Percentiles rank a stretch among this genome's conserved stretches.
These are phyloP conservation scores for Formicarius rufipectus DNA, from an alignment of 2,113 vertebrate genomes.

Conservation along the genomic window DNA sequence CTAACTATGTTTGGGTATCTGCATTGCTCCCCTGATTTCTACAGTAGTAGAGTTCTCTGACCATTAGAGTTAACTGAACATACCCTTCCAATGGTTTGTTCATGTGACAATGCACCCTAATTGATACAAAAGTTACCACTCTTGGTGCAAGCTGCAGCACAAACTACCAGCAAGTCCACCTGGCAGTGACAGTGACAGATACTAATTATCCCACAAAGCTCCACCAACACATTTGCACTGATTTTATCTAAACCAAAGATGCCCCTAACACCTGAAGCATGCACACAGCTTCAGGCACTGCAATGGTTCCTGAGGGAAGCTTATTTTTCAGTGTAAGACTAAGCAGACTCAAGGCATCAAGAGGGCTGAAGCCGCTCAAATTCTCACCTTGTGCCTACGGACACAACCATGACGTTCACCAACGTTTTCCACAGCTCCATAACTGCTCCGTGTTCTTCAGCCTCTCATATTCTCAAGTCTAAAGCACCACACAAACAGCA, in stretches of 20 bases:
- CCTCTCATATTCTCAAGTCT: neutral
- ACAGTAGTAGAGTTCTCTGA: neutral
- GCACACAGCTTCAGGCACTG: neutral
- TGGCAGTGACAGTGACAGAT: neutral
- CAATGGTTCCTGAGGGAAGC: neutral
- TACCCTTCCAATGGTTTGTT: neutral
- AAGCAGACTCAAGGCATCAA: neutral
- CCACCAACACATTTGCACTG: neutral
- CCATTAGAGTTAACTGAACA: neutral
- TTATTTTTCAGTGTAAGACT: neutral
- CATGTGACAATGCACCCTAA: neutral
- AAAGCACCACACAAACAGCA: neutral
- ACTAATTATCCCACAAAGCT: neutral
- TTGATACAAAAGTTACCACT: neutral
- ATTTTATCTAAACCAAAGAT: neutral
- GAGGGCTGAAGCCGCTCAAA: neutral
- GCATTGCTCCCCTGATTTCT: neutral
- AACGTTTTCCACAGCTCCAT: neutral
- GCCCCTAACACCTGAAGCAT: neutral
- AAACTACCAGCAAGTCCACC: neutral
- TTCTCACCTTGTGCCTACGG: neutral
- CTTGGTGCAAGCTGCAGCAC: neutral
- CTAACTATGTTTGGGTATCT: neutral
- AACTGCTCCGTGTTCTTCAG: neutral
- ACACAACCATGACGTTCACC: rapidly evolving